phyloP scores from a whole-genome alignment of 2,797 vertebrate genomes.

The Lithobates sylvaticus region DNA sequence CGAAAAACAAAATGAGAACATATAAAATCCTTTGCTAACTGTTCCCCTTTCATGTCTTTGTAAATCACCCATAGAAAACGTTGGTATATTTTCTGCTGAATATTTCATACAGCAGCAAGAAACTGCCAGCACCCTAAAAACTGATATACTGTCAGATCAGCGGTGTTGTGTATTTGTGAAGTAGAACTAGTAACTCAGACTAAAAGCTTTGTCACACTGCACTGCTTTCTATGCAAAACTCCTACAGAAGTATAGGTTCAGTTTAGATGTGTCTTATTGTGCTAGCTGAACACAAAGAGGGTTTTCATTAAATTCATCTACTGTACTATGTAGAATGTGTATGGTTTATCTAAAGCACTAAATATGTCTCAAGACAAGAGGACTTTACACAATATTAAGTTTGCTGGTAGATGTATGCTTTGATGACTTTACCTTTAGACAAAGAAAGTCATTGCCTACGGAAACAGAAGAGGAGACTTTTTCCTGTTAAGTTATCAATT shows the following conservation, averaged over 20 bases:
- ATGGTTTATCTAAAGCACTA: not conserved
- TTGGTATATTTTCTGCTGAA: slow-evolving; percentile 16
- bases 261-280: not conserved
- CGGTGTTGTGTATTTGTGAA: not conserved
- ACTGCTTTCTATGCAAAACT: slow-evolving; percentile 2
- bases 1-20: slow-evolving; percentile 14
- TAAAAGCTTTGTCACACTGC: slow-evolving; percentile 1
- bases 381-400: not conserved
- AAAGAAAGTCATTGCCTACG: too few relatives aligned
- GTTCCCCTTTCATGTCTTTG: slow-evolving; percentile 19
- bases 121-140: slow-evolving; percentile 8
- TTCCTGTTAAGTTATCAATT: too few relatives aligned
- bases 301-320: not conserved
- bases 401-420: too few relatives aligned
- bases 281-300: not conserved
- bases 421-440: too few relatives aligned
- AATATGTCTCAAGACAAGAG: not conserved
- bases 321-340: not conserved
- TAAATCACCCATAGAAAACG: slow-evolving; percentile 33
- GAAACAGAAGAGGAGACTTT: too few relatives aligned
- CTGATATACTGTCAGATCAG: slow-evolving; percentile 19
- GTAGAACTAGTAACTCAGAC: slow-evolving; percentile 16
- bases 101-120: slow-evolving; percentile 40
- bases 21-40: slow-evolving; percentile 26
- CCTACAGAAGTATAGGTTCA: not conserved